Evolutionary conservation across 2,797 vertebrate species (phyloP).

Genomic region (Galago senegalensis): DNA sequence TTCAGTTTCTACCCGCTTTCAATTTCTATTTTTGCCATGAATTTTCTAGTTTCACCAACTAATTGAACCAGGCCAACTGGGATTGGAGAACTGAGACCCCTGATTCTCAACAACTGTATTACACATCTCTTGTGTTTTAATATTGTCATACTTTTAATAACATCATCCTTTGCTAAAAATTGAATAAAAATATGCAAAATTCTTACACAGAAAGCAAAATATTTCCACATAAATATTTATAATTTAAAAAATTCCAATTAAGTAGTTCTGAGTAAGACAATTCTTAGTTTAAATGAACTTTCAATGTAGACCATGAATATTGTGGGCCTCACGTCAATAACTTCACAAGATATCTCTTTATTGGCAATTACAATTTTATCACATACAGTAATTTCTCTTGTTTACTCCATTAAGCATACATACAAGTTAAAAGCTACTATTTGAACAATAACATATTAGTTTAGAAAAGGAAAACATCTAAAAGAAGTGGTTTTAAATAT

Average conservation of each 20-base stretch:
- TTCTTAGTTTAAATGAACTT: neutral
- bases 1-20: too few relatives aligned
- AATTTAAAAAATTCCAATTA: neutral
- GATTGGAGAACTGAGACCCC: too few relatives aligned
- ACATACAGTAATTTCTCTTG: neutral
- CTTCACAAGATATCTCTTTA: neutral
- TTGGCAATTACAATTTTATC: slow-evolving; percentile 9
- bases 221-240: neutral
- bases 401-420: neutral
- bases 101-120: too few relatives aligned
- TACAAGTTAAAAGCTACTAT: slow-evolving; percentile 28
- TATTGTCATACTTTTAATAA: neutral
- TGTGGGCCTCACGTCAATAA: neutral
- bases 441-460: neutral
- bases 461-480: neutral
- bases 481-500: neutral
- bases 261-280: neutral
- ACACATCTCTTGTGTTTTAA: neutral
- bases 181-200: neutral
- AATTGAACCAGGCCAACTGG: too few relatives aligned
- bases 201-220: neutral
- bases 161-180: neutral
- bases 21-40: too few relatives aligned
- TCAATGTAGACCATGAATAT: neutral
- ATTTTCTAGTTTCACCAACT: too few relatives aligned